A percentile compares a stretch with the other conserved stretches of the same genome.
These are phyloP conservation scores for Phaetusa simplex DNA, from an alignment of 2,113 vertebrate genomes.

Conservation along the genomic window DNA sequence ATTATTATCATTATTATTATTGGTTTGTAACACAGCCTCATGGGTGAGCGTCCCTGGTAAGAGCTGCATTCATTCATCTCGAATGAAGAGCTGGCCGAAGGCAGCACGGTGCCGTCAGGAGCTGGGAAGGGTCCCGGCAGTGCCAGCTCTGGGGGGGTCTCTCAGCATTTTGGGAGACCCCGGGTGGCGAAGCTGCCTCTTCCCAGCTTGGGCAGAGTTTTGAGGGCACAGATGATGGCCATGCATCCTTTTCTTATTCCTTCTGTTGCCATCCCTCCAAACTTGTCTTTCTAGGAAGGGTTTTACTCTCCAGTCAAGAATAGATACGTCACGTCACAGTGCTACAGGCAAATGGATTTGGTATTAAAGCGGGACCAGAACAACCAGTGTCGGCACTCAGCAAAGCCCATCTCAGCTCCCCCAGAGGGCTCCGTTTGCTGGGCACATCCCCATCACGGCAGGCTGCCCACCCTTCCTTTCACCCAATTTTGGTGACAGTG, in stretches of 20 bases:
- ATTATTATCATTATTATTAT: neutral
- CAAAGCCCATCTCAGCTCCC: neutral
- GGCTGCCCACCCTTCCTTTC: neutral
- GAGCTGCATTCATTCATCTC: neutral
- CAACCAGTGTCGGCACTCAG: rapidly evolving
- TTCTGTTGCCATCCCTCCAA: neutral
- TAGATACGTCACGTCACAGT: rapidly evolving
- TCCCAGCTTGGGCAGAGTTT: neutral
- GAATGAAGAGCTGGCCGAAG: rapidly evolving
- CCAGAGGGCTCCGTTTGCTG: neutral
- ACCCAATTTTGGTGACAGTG: rapidly evolving
- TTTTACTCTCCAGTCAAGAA: neutral
- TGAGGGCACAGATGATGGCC: neutral
- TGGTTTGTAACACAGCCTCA: neutral
- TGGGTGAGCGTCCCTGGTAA: rapidly evolving
- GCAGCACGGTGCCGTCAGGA: rapidly evolving
- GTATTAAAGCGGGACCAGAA: neutral
- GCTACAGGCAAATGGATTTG: neutral
- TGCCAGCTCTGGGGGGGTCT: neutral
- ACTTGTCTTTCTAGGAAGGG: too few species aligned
- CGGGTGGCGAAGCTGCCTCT: neutral
- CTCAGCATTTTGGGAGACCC: neutral
- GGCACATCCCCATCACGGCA: rapidly evolving
- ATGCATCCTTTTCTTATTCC: neutral
- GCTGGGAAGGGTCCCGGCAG: neutral